Base-by-base conservation (phyloP, 2,797 vertebrate genomes). In the Chaetophractus vellerosus region DNA sequence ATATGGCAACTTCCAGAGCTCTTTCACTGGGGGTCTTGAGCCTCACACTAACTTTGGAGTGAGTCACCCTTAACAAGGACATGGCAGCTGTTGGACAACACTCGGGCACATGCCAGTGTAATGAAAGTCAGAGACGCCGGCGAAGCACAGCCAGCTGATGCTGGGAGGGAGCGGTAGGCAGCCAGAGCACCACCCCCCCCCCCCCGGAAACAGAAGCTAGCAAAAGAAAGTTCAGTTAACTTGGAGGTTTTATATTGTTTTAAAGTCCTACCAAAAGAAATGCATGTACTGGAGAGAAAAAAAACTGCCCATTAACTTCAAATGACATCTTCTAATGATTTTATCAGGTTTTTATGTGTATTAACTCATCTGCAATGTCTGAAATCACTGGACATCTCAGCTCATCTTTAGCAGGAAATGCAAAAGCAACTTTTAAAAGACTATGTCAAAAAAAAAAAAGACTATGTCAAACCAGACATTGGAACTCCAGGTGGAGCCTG, bases 11-110 rank as follows among this genome's bases (percentile, higher is more conserved):
- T 68, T 68, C 23, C 15, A 36, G 52, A 1, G 31, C 72, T 14
- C 68, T 28, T 50, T 23, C 61, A 33, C 45, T 11, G 9, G 55
- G 57, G 57, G 24, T 24, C 9, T 19, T 3, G 19, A 52, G 61
- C 41, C 11, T 75, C 28, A 41, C 82, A n/a, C 68, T 31, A 16
- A 19, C 86, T 81, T 71, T 86, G 45, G 7, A 57, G 75, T 11
- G 52, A 57, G 41, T 52, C 26, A 33, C 68, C 89, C 38, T 57
- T 64, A 68, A 38, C 41, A 41, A 80, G 76, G 72, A 75, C 36
- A 0, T 21, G 36, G 48, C 72, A 89, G 92, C 64, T 50, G 64
- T 55, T 79, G 85, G 91, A 87, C 97, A 79, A 38, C 52, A 50
- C 2, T 0, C 63, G 64, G 74, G 52, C 76, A 71, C 55, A 75